Conservation (phyloP, 2,797 vertebrate species). For the Mionectes olivaceus region DNA sequence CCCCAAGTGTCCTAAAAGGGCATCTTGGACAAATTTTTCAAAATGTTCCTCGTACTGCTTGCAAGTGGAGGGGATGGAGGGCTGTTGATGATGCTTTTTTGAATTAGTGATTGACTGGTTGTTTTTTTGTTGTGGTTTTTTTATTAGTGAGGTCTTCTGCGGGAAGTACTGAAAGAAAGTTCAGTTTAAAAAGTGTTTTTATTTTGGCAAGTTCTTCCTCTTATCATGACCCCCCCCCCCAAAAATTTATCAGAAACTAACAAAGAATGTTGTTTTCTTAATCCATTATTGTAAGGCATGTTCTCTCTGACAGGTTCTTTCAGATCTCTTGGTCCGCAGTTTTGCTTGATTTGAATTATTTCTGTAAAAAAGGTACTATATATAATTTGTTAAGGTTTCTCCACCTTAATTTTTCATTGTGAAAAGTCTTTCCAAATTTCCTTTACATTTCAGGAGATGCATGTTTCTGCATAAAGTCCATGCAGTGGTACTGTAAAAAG, state of each 20-base stretch:
- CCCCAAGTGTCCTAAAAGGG: not conserved
- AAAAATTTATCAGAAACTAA: not conserved
- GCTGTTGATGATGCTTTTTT: not conserved
- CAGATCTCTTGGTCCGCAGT: not conserved
- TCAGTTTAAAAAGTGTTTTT: not conserved
- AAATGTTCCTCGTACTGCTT: not conserved
- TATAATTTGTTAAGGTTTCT: not conserved
- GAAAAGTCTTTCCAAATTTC: not conserved
- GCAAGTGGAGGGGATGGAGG: not conserved
- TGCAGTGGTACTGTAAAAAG: not conserved
- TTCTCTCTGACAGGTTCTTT: not conserved
- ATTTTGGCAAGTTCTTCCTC: not conserved
- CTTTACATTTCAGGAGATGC: not conserved
- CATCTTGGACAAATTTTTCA: not conserved
- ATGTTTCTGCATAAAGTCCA: not conserved
- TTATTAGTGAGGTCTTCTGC: not conserved
- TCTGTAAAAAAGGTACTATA: not conserved
- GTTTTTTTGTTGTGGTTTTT: not conserved
- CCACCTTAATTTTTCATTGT: not conserved
- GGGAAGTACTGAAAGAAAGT: not conserved
- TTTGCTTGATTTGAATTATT: not conserved
- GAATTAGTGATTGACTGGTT: not conserved
- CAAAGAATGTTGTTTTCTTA: not conserved
- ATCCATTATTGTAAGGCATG: not conserved
- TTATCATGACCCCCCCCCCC: rapidly evolving